Conservation (phyloP, 2,888 invertebrate species). For the Xylota segnis region DNA sequence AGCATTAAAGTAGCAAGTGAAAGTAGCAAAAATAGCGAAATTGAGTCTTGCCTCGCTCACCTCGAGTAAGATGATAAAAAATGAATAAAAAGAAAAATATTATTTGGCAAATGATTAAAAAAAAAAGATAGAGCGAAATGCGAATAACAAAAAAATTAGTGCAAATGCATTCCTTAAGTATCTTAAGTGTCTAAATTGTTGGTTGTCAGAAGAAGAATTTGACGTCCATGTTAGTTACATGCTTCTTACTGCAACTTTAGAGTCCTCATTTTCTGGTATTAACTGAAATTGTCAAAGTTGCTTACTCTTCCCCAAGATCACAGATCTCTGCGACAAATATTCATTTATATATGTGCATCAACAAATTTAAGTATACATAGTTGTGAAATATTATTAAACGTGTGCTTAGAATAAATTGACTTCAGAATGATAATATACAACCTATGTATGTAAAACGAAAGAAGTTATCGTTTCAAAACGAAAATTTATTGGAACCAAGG, state of each 20-base stretch:
- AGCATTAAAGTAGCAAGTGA: slow-evolving; percentile 69
- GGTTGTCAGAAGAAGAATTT: slow-evolving; percentile 29
- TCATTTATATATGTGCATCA: slow-evolving; percentile 1
- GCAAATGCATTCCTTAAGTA: slow-evolving; percentile 71
- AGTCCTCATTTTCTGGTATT: not conserved
- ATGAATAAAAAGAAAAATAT: slow-evolving; percentile 51
- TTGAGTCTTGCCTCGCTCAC: slow-evolving; percentile 70
- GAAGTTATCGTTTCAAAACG: no score
- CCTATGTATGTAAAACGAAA: no score
- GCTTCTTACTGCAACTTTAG: not conserved
- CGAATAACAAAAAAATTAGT: slow-evolving; percentile 64
- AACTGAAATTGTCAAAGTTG: not conserved
- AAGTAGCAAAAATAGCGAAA: slow-evolving; percentile 67
- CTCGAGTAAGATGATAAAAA: slow-evolving; percentile 72
- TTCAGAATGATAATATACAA: no score
- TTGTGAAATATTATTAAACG: no score
- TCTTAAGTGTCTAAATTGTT: slow-evolving; percentile 20
- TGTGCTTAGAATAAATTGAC: no score
- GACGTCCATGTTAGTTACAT: slow-evolving; percentile 22
- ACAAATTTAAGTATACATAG: no score
- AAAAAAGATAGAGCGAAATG: slow-evolving; percentile 71
- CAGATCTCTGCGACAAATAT: not conserved
- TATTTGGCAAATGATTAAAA: slow-evolving; percentile 69
- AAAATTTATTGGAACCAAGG: no score
- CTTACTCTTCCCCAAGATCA: slow-evolving; percentile 48